Evolutionary conservation across 1,140 invertebrate genomes (phyloP), one percentile per base, ranked within the genome.

Genomic region (Aphelinus certus): DNA sequence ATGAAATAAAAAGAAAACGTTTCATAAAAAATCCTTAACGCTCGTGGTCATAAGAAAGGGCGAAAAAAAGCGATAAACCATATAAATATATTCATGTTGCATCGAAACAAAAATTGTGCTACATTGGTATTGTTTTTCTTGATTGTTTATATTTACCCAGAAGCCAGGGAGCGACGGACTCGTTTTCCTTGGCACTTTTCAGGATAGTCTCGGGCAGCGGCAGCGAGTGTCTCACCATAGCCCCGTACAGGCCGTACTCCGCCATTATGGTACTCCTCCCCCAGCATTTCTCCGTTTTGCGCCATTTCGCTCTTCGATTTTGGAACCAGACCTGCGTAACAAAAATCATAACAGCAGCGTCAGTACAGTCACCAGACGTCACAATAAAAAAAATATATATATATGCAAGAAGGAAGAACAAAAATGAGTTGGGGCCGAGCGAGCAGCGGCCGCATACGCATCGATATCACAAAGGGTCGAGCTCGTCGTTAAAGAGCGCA

Each of bases 201-300:
- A 99, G 91, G 77, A 99, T 99, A 60, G 96, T 98, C 82, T 99
- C 97, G 1, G 98, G 98, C 78, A 99, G 91, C 0, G 98, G 98
- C 71, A 99, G 89, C 48, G 97, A 98, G 88, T 99, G 98, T 76
- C 98, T 90, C 64, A 99, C 97, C 98, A 99, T 99, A 62, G 98
- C 98, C 1, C 98, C 98, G 85, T 99, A 99, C 1, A 99, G 90
- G 0, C 98, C 98, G 83, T 99, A 99, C 88, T 99, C 98, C 68
- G 98, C 98, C 98, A 99, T 99, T 86, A 99, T 99, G 78, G 97
- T 99, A 85, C 95, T 97, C 79, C 97, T 92, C 6, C 98, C 98
- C 98, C 98, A 99, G 81, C 96, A 99, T 88, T 99, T 99, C 88
- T 99, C 97, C 42, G 97, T 99, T 87, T 99, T 99, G 71, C 98